phyloP scores from a whole-genome alignment of 1,140 invertebrate species.

The Dinoponera quadriceps region DNA sequence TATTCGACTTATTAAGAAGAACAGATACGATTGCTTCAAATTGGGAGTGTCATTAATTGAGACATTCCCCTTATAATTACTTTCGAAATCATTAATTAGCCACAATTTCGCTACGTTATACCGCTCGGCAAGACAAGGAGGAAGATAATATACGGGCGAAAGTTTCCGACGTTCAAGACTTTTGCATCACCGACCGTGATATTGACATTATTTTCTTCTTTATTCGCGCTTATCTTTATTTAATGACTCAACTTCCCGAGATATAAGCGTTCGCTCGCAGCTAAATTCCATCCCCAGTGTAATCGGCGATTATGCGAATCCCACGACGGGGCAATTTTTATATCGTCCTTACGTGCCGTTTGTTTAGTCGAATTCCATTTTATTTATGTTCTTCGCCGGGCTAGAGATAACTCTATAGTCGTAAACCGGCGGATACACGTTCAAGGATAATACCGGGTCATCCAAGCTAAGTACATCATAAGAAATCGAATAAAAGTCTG shows the following conservation, averaged over 20 bases:
- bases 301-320: constrained; percentile 1
- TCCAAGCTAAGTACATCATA: constrained; percentile 51
- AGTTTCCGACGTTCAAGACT: background rate
- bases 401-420: constrained; percentile 13
- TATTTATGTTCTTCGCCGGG: constrained; percentile 14
- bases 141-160: background rate
- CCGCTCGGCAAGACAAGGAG: background rate
- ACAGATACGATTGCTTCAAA: too few relatives aligned
- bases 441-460: constrained; percentile 24
- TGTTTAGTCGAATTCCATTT: constrained; percentile 28
- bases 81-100: constrained; percentile 19
- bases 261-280: background rate
- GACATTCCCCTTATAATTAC: too few relatives aligned
- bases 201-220: background rate
- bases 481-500: constrained; percentile 41
- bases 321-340: constrained; percentile 2
- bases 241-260: background rate
- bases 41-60: too few relatives aligned
- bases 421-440: constrained; percentile 28
- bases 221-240: constrained; percentile 12
- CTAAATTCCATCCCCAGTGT: background rate
- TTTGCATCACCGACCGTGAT: background rate
- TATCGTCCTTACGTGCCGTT: background rate
- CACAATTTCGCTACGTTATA: too few relatives aligned
- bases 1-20: too few relatives aligned